These are phyloP conservation scores for Globicephala melas DNA, from an alignment of 2,113 vertebrate genomes.

Conservation along the genomic window DNA sequence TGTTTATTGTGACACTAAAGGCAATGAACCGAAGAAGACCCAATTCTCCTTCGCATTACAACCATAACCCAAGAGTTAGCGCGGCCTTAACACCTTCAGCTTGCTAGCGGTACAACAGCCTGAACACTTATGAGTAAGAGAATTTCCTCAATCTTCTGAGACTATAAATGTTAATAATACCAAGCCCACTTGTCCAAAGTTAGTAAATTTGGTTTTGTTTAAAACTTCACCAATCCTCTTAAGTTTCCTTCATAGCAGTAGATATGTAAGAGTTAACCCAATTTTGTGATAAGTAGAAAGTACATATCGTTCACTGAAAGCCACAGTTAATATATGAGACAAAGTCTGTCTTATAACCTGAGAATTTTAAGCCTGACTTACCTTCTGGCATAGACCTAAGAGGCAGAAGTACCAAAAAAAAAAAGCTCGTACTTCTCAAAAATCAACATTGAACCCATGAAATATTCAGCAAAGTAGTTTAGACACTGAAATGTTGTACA, in stretches of 20 bases:
- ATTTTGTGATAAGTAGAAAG: not conserved
- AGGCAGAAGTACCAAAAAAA: not conserved
- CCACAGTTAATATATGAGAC: not conserved
- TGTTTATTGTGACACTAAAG: not conserved
- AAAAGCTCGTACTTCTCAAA: not conserved
- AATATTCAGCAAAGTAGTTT: not conserved
- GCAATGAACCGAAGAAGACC: fast-evolving
- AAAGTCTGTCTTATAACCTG: not conserved
- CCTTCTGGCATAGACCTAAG: not conserved
- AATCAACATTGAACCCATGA: not conserved
- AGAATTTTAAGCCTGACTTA: not conserved
- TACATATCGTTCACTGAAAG: not conserved
- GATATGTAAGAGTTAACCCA: not conserved
- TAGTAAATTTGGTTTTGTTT: not conserved
- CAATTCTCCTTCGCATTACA: fast-evolving
- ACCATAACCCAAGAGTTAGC: not conserved
- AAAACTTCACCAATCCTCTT: not conserved
- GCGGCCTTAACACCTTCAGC: not conserved
- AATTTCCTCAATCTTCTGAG: not conserved
- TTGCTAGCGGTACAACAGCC: not conserved
- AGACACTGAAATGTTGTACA: not conserved
- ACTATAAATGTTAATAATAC: not conserved
- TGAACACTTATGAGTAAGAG: not conserved
- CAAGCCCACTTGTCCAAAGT: not conserved
- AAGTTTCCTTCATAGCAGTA: not conserved